Evolutionary conservation across 2,113 vertebrate species (phyloP), one percentile per base, ranked within the genome.

Genomic region (Mormyrus lacerda): DNA sequence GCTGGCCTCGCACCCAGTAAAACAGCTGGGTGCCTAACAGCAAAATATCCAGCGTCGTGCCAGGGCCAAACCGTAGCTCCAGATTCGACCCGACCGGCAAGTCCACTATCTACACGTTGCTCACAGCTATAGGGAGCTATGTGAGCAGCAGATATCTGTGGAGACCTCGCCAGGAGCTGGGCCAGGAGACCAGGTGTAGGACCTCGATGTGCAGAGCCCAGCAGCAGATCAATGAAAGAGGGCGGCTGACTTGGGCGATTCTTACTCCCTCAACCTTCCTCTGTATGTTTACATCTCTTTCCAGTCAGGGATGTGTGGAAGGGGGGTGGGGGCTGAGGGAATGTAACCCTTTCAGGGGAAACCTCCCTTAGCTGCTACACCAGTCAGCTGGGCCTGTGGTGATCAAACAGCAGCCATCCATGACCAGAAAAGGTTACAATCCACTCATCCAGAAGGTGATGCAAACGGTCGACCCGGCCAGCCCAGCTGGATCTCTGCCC

Each of bases 371-470:
- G 91, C 51, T 87, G 87, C 92, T 90, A 91, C 90, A 53, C 86
- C 90, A 89, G 93, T 94, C 94, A 95, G 93, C 94, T 93, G 85
- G 85, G 51, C 31, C 24, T 39, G 79, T 48, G 76, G 24, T 55
- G 88, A 44, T 53, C 45, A 55, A 44, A 21, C 17, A 11, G 48
- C 47, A 87, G 19, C 8, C 31, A 44, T 8, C 47, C 27, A 35
- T 35, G 17, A 86, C 47, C 84, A 27, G 45, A 4, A 0, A 86
- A 27, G 47, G 47, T 55, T 19, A 83, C 79, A 83, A 19, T 19
- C 42, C 79, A n/a, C 76, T 82, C 35, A 15, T 44, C 39, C 76
- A 82, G 76, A 21, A 82, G 31, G 21, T 83, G 35, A 83, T 35
- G 79, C 42, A 21, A 3, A 42, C 17, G 0, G 35, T 39, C 4